Percentiles rank a stretch among this genome's conserved stretches.
Evolutionary conservation across 2,113 vertebrate genomes (phyloP).

Genomic region (Oncorhynchus mykiss): DNA sequence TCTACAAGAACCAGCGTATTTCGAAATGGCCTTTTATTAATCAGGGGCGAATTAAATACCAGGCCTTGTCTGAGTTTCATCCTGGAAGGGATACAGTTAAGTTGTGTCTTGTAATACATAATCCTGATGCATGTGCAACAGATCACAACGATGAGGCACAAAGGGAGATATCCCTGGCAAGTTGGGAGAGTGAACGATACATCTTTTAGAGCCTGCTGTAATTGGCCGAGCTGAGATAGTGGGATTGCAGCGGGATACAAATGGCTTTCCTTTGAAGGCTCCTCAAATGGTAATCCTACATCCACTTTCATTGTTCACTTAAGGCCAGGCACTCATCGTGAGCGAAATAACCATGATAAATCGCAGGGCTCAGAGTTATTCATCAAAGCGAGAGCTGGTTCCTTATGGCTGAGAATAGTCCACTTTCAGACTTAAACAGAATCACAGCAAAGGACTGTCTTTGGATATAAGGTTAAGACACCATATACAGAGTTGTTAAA

Average conservation of each 20-base stretch:
- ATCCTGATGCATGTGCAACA: neutral
- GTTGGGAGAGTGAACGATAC: neutral
- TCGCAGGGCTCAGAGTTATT: neutral
- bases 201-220: conserved; percentile 12
- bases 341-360: conserved; percentile 3
- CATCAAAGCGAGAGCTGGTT: conserved; percentile 11
- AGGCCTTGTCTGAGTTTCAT: too few species aligned
- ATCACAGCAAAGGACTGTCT: neutral
- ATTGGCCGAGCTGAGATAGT: conserved; percentile 10
- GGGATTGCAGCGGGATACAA: conserved; percentile 6
- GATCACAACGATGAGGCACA: neutral
- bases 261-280: conserved; percentile 13
- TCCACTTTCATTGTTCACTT: conserved; percentile 15
- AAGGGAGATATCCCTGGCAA: neutral
- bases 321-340: conserved; percentile 1
- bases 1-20: too few species aligned
- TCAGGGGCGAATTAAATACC: too few species aligned
- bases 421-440: too few species aligned
- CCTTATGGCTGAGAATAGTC: neutral
- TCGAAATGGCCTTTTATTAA: too few species aligned
- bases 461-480: neutral
- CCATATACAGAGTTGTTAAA: too few species aligned
- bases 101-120: neutral
- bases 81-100: neutral
- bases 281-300: conserved; percentile 8